Base-by-base conservation (phyloP, 1,140 invertebrate genomes). In the Mamestra configurata region DNA sequence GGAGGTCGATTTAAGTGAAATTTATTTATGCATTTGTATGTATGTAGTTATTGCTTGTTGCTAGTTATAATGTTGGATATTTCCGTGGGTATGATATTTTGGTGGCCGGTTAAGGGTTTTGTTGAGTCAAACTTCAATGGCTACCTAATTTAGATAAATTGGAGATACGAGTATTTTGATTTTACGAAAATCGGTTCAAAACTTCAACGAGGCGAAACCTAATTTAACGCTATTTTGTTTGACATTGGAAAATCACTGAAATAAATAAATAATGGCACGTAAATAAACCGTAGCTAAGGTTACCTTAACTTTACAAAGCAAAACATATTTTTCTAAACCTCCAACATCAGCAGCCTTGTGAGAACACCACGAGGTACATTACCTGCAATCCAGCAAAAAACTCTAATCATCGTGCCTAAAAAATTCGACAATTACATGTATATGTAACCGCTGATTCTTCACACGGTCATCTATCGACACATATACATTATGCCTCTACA, bases 11-110 rank as follows among this genome's bases (percentile, higher is more conserved):
- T 77, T 82, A 83, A 86, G 82, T 77, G 59, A 82, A 83, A 88
- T 86, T 86, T 89, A 88, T 86, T 83, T 85, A 57, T 76, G 55
- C 81, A 76, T 84, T 85, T 84, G 84, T 85, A 84, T 84, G 84
- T 85, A 84, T 85, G 85, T 89, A 85, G 87, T 89, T 84, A 59
- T 82, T 64, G 51, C 75, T 64, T 11, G 57, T 51, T 70, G 51
- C 59, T 77, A 51, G 68, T 31, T 71, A 71, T 49, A 55, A 73
- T n/a, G 22, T 73, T 57, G n/a, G 31, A 37, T 53, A 20, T 37
- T 73, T 73, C 57, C 40, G 49, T 73, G 27, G 18, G 43, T 51
- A 51, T 46, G 11, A 43, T 61, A 31, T 4, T 61, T 59, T 35
- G 15, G 31, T 35, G 18, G 64, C 46, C 27, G 61, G 37, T 49